Evolutionary conservation across 2,888 invertebrate genomes (phyloP), one percentile per base, ranked within the genome.

Genomic region (Aporophyla nigra): DNA sequence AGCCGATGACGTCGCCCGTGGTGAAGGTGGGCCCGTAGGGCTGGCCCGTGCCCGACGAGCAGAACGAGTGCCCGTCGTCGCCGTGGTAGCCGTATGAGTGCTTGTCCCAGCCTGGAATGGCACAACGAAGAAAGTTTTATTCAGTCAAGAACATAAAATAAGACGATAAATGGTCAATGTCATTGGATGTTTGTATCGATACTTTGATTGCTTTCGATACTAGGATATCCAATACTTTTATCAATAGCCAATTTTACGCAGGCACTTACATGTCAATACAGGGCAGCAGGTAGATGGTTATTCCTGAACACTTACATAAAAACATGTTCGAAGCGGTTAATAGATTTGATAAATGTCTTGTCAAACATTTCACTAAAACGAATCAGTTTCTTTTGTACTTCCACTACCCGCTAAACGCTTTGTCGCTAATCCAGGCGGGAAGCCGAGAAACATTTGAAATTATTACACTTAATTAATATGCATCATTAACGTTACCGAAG

Each of bases 1-100:
- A 99, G 84, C 99, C 99, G 93, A 99, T 99, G 74, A 99, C 98
- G 96, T 99, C 99, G 63, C 99, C 99, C 21, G 99, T 99, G 62
- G 99, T 99, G 96, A 99, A 99, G 54, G 99, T 99, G 43, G 99
- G 99, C 68, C 99, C 99, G 96, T 99, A 99, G 0, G 99, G 98
- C 95, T 99, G 99, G 0, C 99, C 99, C 56, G 99, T 99, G 87
- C 99, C 99, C 58, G 99, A 99, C 65, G 99, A 99, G 95, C 99
- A 99, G 97, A 99, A 99, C 86, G 99, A 99, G 96, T 99, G 99
- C 6, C 99, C 99, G 96, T 99, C 99, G 96, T 99, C 99, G 76
- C 99, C 99, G 96, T 99, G 99, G 97, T 99, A 99, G 54, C 99
- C 99, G 95, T 99, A 99, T 33, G 99, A 99, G 93, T 99, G 98